Evolutionary conservation across 1,140 invertebrate species (phyloP).

Genomic region (Neomicropteryx cornuta): DNA sequence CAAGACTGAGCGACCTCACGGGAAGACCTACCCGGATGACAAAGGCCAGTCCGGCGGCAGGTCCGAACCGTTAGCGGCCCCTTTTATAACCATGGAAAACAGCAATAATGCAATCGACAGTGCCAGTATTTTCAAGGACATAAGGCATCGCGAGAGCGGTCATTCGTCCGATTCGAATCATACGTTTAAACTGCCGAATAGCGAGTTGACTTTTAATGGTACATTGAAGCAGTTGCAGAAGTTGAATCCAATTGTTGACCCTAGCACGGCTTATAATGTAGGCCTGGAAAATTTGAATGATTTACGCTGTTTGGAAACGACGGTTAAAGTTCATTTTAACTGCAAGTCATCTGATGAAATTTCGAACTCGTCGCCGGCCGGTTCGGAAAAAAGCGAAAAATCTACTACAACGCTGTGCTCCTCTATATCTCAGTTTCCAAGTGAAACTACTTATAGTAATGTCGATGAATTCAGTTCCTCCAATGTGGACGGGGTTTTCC

Average conservation of each 20-base stretch:
- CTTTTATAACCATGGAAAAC: constrained; percentile 33
- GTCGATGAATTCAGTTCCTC: too few relatives aligned
- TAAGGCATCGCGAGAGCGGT: constrained; percentile 19
- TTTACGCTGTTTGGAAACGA: too few relatives aligned
- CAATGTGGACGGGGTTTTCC: too few relatives aligned
- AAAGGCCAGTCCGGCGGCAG: too few relatives aligned
- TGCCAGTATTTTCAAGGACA: constrained; percentile 26
- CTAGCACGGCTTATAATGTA: constrained; percentile 26
- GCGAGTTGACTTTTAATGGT: constrained; percentile 35
- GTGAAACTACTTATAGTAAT: too few relatives aligned
- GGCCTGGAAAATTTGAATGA: too few relatives aligned
- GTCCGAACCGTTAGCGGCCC: too few relatives aligned
- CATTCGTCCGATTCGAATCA: constrained; percentile 8
- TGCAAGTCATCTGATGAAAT: constrained; percentile 10
- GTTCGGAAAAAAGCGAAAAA: not conserved
- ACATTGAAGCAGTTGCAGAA: constrained; percentile 36
- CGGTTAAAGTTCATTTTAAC: too few relatives aligned
- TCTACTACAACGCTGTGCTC: too few relatives aligned
- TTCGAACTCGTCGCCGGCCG: constrained; percentile 6
- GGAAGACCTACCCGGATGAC: too few relatives aligned
- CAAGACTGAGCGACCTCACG: too few relatives aligned
- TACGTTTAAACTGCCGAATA: constrained; percentile 35
- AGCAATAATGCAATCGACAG: constrained; percentile 38
- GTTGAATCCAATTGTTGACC: constrained; percentile 32
- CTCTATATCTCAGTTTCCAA: too few relatives aligned